Percentiles rank a stretch among this genome's conserved stretches.
Evolutionary conservation across 2,888 invertebrate species (phyloP).

Genomic region (Myathropa florea): DNA sequence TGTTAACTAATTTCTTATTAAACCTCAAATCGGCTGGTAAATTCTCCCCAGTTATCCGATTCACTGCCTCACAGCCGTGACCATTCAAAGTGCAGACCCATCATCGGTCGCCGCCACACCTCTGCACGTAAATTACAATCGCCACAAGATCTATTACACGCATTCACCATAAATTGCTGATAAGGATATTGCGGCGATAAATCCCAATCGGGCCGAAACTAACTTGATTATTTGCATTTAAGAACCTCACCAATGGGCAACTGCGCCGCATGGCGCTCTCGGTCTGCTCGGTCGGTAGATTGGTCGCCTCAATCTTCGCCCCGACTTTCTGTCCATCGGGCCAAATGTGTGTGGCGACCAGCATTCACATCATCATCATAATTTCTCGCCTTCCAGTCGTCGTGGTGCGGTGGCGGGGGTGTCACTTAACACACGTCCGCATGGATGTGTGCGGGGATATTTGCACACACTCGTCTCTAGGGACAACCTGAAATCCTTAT

Average conservation of each 20-base stretch:
- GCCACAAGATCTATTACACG: slow-evolving; percentile 70
- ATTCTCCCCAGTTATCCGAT: neutral
- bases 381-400: slow-evolving; percentile 57
- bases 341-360: slow-evolving; percentile 3
- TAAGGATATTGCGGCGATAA: slow-evolving; percentile 74
- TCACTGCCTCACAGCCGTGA: neutral
- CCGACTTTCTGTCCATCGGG: neutral
- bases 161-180: slow-evolving; percentile 70
- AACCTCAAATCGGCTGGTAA: neutral
- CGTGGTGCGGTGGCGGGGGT: slow-evolving; percentile 15
- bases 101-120: neutral
- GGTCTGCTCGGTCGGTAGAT: slow-evolving; percentile 6
- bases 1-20: neutral
- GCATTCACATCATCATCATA: slow-evolving; percentile 57
- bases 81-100: neutral
- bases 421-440: slow-evolving; percentile 29
- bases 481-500: slow-evolving; percentile 63
- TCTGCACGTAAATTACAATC: slow-evolving; percentile 55
- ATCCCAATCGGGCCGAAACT: slow-evolving; percentile 79
- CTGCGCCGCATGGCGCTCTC: too few relatives aligned
- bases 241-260: slow-evolving; percentile 39
- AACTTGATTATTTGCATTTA: slow-evolving; percentile 78
- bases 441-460: too few relatives aligned
- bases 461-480: slow-evolving; percentile 10
- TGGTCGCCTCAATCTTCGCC: slow-evolving; percentile 7